Evolutionary conservation across 2,113 vertebrate genomes (phyloP).

Genomic region (Trinectes maculatus): DNA sequence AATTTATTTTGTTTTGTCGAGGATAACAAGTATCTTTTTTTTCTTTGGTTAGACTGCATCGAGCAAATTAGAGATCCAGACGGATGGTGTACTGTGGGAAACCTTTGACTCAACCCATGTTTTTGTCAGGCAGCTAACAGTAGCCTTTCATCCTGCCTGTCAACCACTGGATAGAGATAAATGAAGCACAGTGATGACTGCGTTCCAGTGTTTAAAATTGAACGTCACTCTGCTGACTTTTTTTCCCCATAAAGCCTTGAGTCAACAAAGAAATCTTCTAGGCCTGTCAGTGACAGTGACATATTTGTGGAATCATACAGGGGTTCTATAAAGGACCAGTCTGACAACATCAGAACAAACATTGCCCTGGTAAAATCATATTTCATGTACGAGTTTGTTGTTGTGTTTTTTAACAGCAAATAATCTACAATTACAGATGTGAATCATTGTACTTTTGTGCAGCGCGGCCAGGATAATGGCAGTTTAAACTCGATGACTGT

Average conservation of each 20-base stretch:
- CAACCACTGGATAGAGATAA: constrained; percentile 50
- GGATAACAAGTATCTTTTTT: constrained; percentile 32
- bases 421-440: neutral
- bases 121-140: constrained; percentile 59
- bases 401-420: too few relatives aligned
- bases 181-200: constrained; percentile 33
- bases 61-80: constrained; percentile 59
- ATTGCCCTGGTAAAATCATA: neutral
- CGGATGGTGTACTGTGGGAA: constrained; percentile 61
- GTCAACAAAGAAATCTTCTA: neutral
- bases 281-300: neutral
- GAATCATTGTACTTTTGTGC: neutral
- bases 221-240: constrained; percentile 14
- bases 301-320: neutral
- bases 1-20: constrained; percentile 21
- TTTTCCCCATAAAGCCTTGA: constrained; percentile 5
- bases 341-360: neutral
- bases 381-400: too few relatives aligned
- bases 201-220: constrained; percentile 43
- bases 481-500: constrained; percentile 26
- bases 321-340: neutral
- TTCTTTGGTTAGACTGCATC: constrained; percentile 14
- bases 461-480: constrained; percentile 10
- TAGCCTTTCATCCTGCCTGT: constrained; percentile 65
- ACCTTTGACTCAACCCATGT: constrained; percentile 71